Evolutionary conservation across 2,888 invertebrate species (phyloP).

Genomic region (Chydorus sphaericus): DNA sequence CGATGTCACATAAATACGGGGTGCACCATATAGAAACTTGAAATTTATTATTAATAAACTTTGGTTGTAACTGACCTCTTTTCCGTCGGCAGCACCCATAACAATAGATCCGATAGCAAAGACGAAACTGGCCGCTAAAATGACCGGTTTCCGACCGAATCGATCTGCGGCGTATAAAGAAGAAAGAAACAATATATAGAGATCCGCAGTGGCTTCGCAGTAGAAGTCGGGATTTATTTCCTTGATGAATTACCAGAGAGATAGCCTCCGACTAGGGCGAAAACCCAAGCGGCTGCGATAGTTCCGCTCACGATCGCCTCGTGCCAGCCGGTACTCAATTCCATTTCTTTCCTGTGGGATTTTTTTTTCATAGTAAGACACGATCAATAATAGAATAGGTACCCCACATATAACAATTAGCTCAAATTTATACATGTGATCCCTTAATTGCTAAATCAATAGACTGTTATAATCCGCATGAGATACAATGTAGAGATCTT

Average conservation of each 20-base stretch:
- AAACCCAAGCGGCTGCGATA: constrained; percentile 32
- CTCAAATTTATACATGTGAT: too few species aligned
- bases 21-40: too few species aligned
- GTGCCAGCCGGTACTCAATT: constrained; percentile 31
- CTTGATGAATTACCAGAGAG: constrained; percentile 24
- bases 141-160: constrained; percentile 35
- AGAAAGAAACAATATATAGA: background rate
- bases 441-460: too few species aligned
- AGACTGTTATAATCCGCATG: too few species aligned
- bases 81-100: constrained; percentile 29
- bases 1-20: too few species aligned
- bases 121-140: constrained; percentile 33
- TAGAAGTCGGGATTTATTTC: background rate
- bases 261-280: constrained; percentile 32
- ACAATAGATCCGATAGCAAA: constrained; percentile 35
- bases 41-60: too few species aligned
- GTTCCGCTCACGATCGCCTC: constrained; percentile 35
- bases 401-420: too few species aligned
- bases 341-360: constrained; percentile 26
- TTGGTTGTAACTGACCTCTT: too few species aligned
- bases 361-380: too few species aligned
- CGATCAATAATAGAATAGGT: too few species aligned
- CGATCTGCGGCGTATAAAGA: constrained; percentile 24
- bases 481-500: too few species aligned
- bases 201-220: background rate